Conservation (phyloP, 2,888 invertebrate genomes). For the Pristionchus fissidentatus region DNA sequence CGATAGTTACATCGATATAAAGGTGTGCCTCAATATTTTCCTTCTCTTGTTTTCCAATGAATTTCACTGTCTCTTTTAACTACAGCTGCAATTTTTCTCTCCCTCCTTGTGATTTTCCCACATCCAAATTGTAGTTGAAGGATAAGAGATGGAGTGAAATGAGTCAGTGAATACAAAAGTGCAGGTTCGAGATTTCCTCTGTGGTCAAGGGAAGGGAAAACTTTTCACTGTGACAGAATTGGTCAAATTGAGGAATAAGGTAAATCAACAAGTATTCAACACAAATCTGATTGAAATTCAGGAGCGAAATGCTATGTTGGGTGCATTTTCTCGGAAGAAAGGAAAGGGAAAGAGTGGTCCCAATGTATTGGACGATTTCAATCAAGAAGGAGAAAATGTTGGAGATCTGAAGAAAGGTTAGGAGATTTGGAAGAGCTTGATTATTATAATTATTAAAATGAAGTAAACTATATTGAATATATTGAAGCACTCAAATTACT, state of each 20-base stretch:
- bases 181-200: not conserved
- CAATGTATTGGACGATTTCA: constrained; percentile 66
- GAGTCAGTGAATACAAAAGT: too few species aligned
- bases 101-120: not conserved
- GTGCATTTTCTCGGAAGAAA: constrained; percentile 71
- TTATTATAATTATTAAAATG: not conserved
- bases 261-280: not conserved
- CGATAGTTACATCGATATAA: not conserved
- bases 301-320: constrained; percentile 80
- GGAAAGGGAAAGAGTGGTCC: constrained; percentile 67
- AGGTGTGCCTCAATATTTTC: not conserved
- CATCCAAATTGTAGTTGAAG: not conserved
- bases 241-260: constrained; percentile 83
- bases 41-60: not conserved
- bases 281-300: not conserved
- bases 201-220: constrained; percentile 77
- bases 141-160: not conserved
- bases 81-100: not conserved
- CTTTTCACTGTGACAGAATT: constrained; percentile 91
- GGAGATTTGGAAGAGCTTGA: not conserved
- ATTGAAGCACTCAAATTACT: constrained; percentile 70
- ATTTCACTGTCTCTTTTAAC: not conserved
- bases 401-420: constrained; percentile 63
- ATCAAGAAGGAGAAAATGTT: constrained; percentile 62
- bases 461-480: not conserved